A percentile compares a stretch with the other conserved stretches of the same genome.
Evolutionary conservation across 1,140 invertebrate species (phyloP).

Genomic region (Drosophila suzukii): DNA sequence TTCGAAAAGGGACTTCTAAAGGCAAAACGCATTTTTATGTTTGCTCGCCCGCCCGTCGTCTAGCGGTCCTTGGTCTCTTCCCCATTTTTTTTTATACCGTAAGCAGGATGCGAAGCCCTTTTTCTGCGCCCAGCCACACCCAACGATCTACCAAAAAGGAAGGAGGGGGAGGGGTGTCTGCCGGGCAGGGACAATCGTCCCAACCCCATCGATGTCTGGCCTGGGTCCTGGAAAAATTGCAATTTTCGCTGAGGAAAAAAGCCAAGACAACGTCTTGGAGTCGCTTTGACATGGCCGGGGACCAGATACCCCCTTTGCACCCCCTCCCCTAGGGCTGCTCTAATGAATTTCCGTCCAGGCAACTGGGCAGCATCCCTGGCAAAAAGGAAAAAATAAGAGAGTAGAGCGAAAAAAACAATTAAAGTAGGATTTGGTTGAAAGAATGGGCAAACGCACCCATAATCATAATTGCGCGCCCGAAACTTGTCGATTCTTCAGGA

Average conservation of each 20-base stretch:
- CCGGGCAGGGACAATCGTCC: slow-evolving; percentile 69
- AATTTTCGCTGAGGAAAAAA: slow-evolving; percentile 74
- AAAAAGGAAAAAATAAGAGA: slow-evolving; percentile 15
- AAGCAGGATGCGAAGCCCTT: slow-evolving; percentile 73
- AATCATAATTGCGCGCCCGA: slow-evolving; percentile 74
- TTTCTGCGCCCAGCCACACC: slow-evolving; percentile 33
- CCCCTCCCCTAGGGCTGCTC: slow-evolving; percentile 50
- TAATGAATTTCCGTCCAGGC: slow-evolving; percentile 81
- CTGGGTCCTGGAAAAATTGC: slow-evolving; percentile 65
- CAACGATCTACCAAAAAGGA: neutral
- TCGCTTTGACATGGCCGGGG: slow-evolving; percentile 72
- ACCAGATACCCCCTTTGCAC: slow-evolving; percentile 16
- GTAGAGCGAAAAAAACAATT: slow-evolving; percentile 67
- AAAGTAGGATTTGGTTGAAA: slow-evolving; percentile 49
- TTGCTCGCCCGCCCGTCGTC: slow-evolving; percentile 64
- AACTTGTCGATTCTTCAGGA: slow-evolving; percentile 63
- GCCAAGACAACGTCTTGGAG: slow-evolving; percentile 76
- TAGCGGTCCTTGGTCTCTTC: slow-evolving; percentile 64
- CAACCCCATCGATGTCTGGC: slow-evolving; percentile 34
- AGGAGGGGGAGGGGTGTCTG: slow-evolving; percentile 14
- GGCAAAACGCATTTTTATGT: slow-evolving; percentile 82
- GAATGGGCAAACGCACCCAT: slow-evolving; percentile 61
- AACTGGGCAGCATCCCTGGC: slow-evolving; percentile 65
- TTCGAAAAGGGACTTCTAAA: slow-evolving; percentile 65
- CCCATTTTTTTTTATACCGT: slow-evolving; percentile 41